phyloP scores from a whole-genome alignment of 2,888 invertebrate species.

The Pseudanteris insignis region DNA sequence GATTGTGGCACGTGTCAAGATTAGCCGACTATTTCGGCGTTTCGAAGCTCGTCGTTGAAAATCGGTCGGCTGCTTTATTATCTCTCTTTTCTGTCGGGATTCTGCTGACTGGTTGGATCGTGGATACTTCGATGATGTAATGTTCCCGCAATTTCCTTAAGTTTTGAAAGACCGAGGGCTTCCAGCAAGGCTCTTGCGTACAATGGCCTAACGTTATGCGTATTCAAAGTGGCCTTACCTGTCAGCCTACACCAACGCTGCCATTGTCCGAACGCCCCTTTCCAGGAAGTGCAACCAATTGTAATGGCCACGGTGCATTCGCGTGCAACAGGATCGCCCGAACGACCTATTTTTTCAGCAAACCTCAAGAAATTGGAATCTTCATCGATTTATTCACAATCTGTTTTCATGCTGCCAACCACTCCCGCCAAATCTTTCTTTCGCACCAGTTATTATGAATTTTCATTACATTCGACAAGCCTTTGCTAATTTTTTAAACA shows the following conservation, averaged over 20 bases:
- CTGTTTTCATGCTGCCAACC: conserved; percentile 19
- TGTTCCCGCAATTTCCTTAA: conserved; percentile 59
- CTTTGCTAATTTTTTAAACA: conserved; percentile 1
- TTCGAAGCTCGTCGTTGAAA: no score
- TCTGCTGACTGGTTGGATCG: conserved; percentile 11
- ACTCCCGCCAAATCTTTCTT: conserved; percentile 21
- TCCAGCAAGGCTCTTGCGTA: conserved; percentile 44
- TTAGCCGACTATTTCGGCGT: no score
- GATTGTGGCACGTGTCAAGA: no score
- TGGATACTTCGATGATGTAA: conserved; percentile 51
- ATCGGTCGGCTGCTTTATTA: no score
- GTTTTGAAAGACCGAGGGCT: conserved; percentile 45
- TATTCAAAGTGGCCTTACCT: conserved; percentile 65
- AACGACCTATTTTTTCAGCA: conserved; percentile 37
- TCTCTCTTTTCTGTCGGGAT: no score
- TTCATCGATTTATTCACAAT: conserved; percentile 34
- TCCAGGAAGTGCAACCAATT: conserved; percentile 54
- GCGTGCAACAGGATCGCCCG: conserved; percentile 43
- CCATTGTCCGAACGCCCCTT: conserved; percentile 58
- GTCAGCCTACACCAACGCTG: conserved; percentile 52
- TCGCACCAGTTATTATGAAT: conserved; percentile 36
- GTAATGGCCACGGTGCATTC: conserved; percentile 42
- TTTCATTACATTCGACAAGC: conserved; percentile 12
- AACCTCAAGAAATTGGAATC: conserved; percentile 38
- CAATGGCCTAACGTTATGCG: conserved; percentile 64